A percentile compares a stretch with the other conserved stretches of the same genome.
Evolutionary conservation across 1,140 invertebrate genomes (phyloP).

Genomic region (Pantala flavescens): DNA sequence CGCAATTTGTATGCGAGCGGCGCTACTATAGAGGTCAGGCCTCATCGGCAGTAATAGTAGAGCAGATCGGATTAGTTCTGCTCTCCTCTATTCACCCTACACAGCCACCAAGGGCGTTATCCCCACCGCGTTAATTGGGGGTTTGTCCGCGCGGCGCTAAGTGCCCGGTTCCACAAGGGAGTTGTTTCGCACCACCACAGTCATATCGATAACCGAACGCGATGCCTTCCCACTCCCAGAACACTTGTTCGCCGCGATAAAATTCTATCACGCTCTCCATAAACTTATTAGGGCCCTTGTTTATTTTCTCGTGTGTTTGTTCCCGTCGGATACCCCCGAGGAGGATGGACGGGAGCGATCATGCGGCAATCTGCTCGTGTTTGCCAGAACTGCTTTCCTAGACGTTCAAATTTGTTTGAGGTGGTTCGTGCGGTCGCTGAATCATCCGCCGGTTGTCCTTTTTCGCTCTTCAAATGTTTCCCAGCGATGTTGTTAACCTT

Average conservation of each 20-base stretch:
- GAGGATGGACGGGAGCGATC: no score
- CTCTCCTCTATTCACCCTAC: background rate
- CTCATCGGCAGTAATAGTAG: background rate
- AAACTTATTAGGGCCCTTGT: background rate
- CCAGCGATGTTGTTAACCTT: no score
- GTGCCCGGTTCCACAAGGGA: background rate
- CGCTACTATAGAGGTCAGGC: background rate
- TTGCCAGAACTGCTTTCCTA: no score
- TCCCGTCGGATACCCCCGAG: background rate
- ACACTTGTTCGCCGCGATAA: background rate
- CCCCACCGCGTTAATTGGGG: background rate
- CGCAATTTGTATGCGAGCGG: background rate
- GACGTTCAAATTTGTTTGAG: no score
- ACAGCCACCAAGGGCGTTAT: background rate
- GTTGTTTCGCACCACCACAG: background rate
- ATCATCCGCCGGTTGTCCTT: no score
- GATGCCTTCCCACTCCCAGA: background rate
- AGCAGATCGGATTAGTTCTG: background rate
- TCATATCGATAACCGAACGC: background rate
- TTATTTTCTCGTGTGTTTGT: background rate
- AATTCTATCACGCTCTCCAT: background rate
- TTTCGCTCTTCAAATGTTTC: no score
- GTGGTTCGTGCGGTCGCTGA: no score
- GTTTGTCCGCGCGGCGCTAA: background rate
- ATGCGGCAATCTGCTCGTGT: no score